Base-by-base conservation (phyloP, 2,888 invertebrate genomes). In the Euplexia lucipara region DNA sequence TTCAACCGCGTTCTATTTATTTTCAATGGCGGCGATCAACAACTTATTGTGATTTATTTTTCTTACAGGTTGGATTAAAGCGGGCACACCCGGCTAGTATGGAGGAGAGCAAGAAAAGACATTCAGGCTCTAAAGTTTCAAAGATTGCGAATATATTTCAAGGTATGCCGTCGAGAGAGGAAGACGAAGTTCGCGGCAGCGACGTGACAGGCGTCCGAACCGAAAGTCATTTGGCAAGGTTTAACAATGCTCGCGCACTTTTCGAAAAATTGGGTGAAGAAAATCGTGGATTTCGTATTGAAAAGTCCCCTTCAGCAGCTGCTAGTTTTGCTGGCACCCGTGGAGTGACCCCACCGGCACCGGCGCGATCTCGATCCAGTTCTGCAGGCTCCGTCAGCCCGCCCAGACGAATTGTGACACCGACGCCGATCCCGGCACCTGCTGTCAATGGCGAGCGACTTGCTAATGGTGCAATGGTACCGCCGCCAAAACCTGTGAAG, bases 111-210 rank as follows among this genome's bases (percentile, higher is more conserved):
- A 96, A 96, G 91, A 96, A 96, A 86, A 94, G 96, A 82, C 96
- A 96, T 89, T 85, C 91, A 81, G 98, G 98, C 92, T 97, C 97
- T 83, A 98, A 98, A 96, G 98, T 98, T 86, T 98, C 98, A 75
- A 98, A 98, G 95, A 98, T 98, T 81, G 98, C 98, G 68, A 98
- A 98, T 92, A 97, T 98, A 89, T 98, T 98, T 92, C 98, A 98
- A 95, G 97, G 96, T 79, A 97, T 96, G 95, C 96, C 96, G 79
- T 96, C 95, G 54, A 93, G 91, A 78, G 96, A 92, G 90, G 96
- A 92, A 86, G 95, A 91, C 87, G 95, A 95, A 78, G 91, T 94
- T 88, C 92, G 93, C 83, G 93, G 94, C 71, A 90, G 87, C 79
- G 96, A 96, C 83, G 97, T 97, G 41, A 97, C 97, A 12, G 97